Base-by-base conservation (phyloP, 2,113 vertebrate species). In the Trachemys scripta region DNA sequence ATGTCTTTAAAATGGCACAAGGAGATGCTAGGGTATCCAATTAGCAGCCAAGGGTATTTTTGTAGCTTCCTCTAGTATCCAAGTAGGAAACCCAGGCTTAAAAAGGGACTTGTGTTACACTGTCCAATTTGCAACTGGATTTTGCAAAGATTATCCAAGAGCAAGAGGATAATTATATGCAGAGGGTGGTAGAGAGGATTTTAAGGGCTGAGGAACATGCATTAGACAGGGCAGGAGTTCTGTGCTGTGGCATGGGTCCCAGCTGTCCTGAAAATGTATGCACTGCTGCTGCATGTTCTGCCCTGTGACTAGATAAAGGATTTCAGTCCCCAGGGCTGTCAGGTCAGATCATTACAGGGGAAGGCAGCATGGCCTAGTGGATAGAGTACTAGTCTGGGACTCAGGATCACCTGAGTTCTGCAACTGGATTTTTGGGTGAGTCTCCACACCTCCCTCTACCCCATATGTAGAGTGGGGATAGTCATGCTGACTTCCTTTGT, bases 341-440 rank as follows among this genome's bases (percentile, higher is more conserved):
- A 10, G 19, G 8, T 69, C 62, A n/a, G 62, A 8, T 72, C 9
- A 72, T n/a, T 22, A 22, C n/a, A 72, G 35, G 19, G 17, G 35
- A 19, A 22, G n/a, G 8, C 65, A 72, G n/a, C 65, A 25, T 1
- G 2, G 3, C 24, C 50, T 19, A 75, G 13, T 82, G 5, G 13
- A 51, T 84, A 50, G 5, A 42, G 9, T 56, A 82, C 19, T 56
- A 38, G 13, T 2, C 6, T 82, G 51, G 0, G n/a, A 51, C 12
- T 84, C 56, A 82, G 87, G 35, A 31, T 19, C 25, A 57, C 1
- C 0, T 0, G 47, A 84, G 19, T 0, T 59, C 76, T 42, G 1
- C 8, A 38, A 45, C 1, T 1, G 3, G 19, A 17, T 80, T 57
- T 84, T 38, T 38, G 35, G 47, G 4, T 2, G 51, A 4, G 4